phyloP scores from a whole-genome alignment of 1,140 invertebrate species.

The Charaxes varanes region DNA sequence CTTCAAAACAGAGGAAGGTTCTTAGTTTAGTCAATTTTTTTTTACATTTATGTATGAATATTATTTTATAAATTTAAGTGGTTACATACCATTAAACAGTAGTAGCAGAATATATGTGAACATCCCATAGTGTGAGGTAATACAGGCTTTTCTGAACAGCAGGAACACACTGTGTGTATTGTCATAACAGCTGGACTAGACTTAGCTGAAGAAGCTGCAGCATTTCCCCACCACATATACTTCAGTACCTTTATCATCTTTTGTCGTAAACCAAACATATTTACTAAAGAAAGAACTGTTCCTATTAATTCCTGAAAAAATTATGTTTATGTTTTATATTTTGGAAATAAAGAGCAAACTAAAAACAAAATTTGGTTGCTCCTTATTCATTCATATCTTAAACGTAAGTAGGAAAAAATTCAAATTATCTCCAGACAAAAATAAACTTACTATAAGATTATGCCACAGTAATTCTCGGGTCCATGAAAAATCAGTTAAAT shows the following conservation, averaged over 20 bases:
- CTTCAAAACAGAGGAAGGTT: too few relatives aligned
- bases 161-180: conserved; percentile 71
- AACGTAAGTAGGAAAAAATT: too few relatives aligned
- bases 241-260: conserved; percentile 63
- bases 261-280: conserved; percentile 71
- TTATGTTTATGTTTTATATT: neutral
- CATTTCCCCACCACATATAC: conserved; percentile 54
- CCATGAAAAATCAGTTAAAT: conserved; percentile 76
- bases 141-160: conserved; percentile 74
- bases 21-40: too few relatives aligned
- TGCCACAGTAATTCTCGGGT: conserved; percentile 80
- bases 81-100: conserved; percentile 73
- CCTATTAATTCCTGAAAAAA: conserved; percentile 76
- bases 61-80: conserved; percentile 2
- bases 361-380: too few relatives aligned
- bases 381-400: too few relatives aligned
- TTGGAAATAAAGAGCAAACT: too few relatives aligned
- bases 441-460: conserved; percentile 77
- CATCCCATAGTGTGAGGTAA: conserved; percentile 79
- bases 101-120: conserved; percentile 79
- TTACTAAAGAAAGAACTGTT: conserved; percentile 75
- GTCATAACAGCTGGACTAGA: conserved; percentile 41
- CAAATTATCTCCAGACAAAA: too few relatives aligned
- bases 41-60: too few relatives aligned
- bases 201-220: conserved; percentile 8